Evolutionary conservation across 2,888 invertebrate species (phyloP).

Genomic region (Epirrita christyi): DNA sequence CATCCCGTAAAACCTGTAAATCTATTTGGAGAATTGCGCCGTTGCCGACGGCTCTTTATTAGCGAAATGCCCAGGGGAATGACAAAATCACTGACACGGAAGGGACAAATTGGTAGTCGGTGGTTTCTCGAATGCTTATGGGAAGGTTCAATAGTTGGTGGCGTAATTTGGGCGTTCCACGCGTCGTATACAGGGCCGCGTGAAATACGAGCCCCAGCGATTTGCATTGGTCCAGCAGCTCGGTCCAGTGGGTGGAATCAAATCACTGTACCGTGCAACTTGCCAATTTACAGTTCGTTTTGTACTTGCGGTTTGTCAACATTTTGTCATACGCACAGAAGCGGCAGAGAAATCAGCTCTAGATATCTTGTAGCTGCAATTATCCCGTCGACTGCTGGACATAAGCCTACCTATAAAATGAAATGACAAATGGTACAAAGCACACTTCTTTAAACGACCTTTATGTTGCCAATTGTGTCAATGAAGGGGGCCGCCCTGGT

Average conservation of each 20-base stretch:
- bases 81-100: conserved; percentile 68
- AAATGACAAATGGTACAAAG: no score
- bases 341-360: no score
- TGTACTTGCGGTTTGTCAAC: background rate
- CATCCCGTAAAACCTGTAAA: conserved; percentile 39
- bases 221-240: conserved; percentile 32
- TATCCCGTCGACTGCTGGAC: no score
- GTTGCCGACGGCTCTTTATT: conserved; percentile 52
- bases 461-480: no score
- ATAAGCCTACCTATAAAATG: no score
- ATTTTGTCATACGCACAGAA: no score
- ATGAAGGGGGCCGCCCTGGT: no score
- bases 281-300: background rate
- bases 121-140: conserved; percentile 63
- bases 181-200: conserved; percentile 56
- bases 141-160: conserved; percentile 58
- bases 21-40: conserved; percentile 53
- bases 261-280: conserved; percentile 8
- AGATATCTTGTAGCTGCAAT: no score
- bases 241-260: conserved; percentile 19
- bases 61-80: conserved; percentile 56
- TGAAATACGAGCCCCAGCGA: conserved; percentile 54
- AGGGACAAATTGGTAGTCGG: conserved; percentile 74
- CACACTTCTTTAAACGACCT: no score
- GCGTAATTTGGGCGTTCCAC: conserved; percentile 65